Conservation (phyloP, 2,888 invertebrate genomes). For the Himalopsyche kuldschensis region DNA sequence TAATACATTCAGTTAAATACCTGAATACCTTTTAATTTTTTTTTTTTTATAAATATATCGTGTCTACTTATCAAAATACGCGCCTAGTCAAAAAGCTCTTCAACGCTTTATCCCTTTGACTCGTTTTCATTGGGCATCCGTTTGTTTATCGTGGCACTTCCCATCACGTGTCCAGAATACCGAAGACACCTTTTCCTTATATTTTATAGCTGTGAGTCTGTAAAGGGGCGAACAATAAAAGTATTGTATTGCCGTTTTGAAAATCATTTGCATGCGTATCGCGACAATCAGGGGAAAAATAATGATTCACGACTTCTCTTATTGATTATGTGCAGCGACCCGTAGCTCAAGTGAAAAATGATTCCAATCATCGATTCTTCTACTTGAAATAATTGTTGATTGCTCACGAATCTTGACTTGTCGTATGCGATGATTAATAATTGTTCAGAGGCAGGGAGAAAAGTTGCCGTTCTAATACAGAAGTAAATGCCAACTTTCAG, state of each 20-base stretch:
- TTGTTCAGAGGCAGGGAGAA: too few relatives aligned
- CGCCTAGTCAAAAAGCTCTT: neutral
- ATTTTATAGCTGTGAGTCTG: neutral
- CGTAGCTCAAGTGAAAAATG: neutral
- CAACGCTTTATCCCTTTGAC: neutral
- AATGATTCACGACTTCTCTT: neutral
- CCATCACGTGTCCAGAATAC: neutral
- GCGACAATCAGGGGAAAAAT: neutral
- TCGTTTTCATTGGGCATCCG: neutral
- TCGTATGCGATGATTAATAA: too few relatives aligned
- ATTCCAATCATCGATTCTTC: too few relatives aligned
- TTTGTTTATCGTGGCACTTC: neutral
- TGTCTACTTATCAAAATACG: too few relatives aligned
- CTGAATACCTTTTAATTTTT: too few relatives aligned
- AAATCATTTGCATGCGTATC: neutral
- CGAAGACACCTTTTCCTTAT: neutral
- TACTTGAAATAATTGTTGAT: too few relatives aligned
- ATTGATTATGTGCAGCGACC: neutral
- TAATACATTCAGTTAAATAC: too few relatives aligned
- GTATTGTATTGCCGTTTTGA: neutral
- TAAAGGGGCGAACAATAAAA: neutral
- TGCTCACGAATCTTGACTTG: too few relatives aligned
- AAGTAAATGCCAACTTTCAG: too few relatives aligned
- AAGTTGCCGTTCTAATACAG: too few relatives aligned
- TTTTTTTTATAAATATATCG: too few relatives aligned